Evolutionary conservation across 2,888 invertebrate species (phyloP).

Genomic region (Spilarctia lutea): DNA sequence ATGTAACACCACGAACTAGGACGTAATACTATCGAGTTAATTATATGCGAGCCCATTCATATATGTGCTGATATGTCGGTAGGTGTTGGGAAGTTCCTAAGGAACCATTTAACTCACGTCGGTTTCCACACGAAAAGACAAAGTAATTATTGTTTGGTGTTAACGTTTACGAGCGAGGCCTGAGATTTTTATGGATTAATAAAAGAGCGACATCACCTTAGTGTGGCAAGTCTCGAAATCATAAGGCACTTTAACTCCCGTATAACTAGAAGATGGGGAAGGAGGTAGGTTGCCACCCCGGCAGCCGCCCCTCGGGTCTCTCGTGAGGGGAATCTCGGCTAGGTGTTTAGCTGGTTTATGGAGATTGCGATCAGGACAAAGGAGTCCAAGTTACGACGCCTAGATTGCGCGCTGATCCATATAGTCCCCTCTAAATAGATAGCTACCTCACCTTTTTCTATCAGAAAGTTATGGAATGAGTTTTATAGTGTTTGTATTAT

Average conservation of each 20-base stretch:
- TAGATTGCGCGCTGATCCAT: constrained; percentile 78
- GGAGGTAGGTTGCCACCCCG: constrained; percentile 43
- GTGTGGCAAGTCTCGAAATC: constrained; percentile 69
- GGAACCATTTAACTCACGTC: constrained; percentile 32
- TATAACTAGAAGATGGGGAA: constrained; percentile 65
- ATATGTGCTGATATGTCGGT: neutral
- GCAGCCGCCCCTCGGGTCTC: constrained; percentile 52
- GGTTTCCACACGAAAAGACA: constrained; percentile 36
- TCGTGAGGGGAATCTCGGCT: constrained; percentile 75
- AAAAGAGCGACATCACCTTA: constrained; percentile 67
- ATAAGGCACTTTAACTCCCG: constrained; percentile 77
- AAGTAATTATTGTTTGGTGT: constrained; percentile 62
- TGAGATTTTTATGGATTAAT: constrained; percentile 74
- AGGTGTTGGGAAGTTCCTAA: constrained; percentile 24
- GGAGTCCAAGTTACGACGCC: constrained; percentile 79
- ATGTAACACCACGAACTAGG: constrained; percentile 25
- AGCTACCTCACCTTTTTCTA: constrained; percentile 58
- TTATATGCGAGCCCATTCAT: constrained; percentile 10
- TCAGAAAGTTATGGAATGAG: constrained; percentile 58
- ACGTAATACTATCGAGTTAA: constrained; percentile 21
- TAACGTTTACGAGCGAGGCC: constrained; percentile 57
- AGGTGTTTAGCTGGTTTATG: constrained; percentile 86
- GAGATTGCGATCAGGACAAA: constrained; percentile 85
- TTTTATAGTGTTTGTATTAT: constrained; percentile 48
- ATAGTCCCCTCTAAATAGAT: constrained; percentile 66